Base-by-base conservation (phyloP, 2,797 vertebrate genomes). In the Sciaenops ocellatus region DNA sequence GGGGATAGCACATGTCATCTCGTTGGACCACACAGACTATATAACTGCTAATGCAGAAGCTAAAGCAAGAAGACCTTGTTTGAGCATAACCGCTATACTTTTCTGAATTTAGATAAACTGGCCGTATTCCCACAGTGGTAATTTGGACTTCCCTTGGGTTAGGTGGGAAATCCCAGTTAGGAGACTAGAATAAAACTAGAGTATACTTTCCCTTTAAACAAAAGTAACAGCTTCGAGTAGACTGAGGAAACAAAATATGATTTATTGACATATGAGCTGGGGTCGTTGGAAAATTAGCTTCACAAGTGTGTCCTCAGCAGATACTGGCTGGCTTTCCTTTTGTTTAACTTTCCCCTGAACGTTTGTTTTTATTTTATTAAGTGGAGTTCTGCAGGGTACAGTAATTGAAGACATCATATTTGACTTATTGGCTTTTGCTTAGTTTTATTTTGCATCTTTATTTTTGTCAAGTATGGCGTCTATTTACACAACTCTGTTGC, bases 1-100 rank as follows among this genome's bases (percentile, higher is more conserved):
- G 26, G 73, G 78, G 72, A 85, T 69, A 81, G 74, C 74, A 77
- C 67, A 81, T 62, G 57, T 12, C 63, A 30, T 76, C 56, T 85
- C 68, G 64, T 6, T 60, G 70, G 85, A 79, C 73, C 61, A 71
- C 78, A 83, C 65, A 64, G 34, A 56, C 67, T 52, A 83, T 63
- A 48, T 77, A 56, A 64, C 20, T 44, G 30, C 26, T 68, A 67
- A 65, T 55, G 70, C 42, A 47, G 51, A 34, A 57, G 56, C 44
- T 41, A 46, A 41, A 83, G 30, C 69, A 60, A 69, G 64, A 75
- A 16, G 50, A 73, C 28, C 52, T 61, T 50, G 50, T 73, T 54
- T 64, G 48, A 69, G 47, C 52, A 26, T 69, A 66, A 69, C 68
- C 48, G 54, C 75, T 56, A n/a, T 47, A 69, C 47, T 65, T 72